A percentile compares a stretch with the other conserved stretches of the same genome.
These are phyloP conservation scores for Philaethria dido DNA, from an alignment of 2,888 invertebrate species.

Conservation along the genomic window DNA sequence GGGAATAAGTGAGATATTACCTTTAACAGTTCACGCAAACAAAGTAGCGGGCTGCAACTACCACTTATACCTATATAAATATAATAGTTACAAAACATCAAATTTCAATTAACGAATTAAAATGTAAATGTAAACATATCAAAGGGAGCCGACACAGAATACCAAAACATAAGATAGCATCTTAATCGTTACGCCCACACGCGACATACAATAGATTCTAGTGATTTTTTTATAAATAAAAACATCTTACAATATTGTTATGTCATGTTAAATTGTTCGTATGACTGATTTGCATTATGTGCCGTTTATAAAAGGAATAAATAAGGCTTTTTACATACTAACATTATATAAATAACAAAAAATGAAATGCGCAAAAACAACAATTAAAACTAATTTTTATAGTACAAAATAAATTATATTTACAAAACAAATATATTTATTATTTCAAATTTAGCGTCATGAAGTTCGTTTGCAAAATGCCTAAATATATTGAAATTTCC, in stretches of 20 bases:
- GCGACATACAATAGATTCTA: slow-evolving; percentile 57
- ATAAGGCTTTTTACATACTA: slow-evolving; percentile 22
- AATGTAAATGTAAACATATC: slow-evolving; percentile 48
- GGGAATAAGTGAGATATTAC: too few relatives aligned
- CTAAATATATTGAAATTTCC: background rate
- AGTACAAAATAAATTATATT: too few relatives aligned
- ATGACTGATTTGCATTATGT: slow-evolving; percentile 71
- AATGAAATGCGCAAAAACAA: too few relatives aligned
- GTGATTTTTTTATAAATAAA: slow-evolving; percentile 59
- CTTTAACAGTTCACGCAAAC: too few relatives aligned
- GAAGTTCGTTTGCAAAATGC: slow-evolving; percentile 1
- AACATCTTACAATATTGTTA: slow-evolving; percentile 70
- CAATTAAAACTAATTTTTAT: too few relatives aligned
- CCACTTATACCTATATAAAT: background rate
- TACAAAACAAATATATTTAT: too few relatives aligned
- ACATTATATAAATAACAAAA: too few relatives aligned
- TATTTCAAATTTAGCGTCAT: background rate
- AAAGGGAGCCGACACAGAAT: slow-evolving; percentile 59
- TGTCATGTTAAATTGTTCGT: slow-evolving; percentile 66
- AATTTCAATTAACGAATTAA: slow-evolving; percentile 41
- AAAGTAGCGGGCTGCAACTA: background rate
- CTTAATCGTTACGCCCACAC: slow-evolving; percentile 71
- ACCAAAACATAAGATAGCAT: slow-evolving; percentile 68
- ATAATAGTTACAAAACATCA: background rate
- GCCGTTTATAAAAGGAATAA: slow-evolving; percentile 31